Conservation (phyloP, 2,113 vertebrate genomes). For the Aldabrachelys gigantea region DNA sequence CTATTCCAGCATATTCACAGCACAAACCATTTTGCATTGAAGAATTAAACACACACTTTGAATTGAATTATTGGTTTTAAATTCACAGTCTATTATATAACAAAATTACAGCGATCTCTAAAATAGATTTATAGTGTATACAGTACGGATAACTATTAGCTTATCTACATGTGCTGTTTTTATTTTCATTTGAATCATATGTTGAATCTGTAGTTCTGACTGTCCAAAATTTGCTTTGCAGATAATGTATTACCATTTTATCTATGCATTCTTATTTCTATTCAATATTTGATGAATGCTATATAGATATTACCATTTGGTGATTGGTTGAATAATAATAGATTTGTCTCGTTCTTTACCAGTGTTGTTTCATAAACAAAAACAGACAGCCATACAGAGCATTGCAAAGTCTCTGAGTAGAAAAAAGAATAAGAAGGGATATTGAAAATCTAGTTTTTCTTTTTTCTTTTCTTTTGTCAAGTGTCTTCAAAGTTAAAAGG, state of each 20-base stretch:
- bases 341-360: not conserved
- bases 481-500: not conserved
- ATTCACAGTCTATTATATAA: not conserved
- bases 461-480: not conserved
- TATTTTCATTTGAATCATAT: not conserved
- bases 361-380: not conserved
- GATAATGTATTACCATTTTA: not conserved
- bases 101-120: not conserved
- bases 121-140: constrained; percentile 20
- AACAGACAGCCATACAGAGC: not conserved
- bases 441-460: not conserved
- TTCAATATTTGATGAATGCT: constrained; percentile 10
- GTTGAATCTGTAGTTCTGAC: not conserved
- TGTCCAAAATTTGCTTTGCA: not conserved
- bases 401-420: not conserved
- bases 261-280: not conserved
- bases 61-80: constrained; percentile 14
- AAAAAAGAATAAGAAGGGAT: not conserved
- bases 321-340: not conserved
- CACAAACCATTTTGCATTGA: not conserved
- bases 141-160: not conserved
- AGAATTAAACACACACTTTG: not conserved
- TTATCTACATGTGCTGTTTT: not conserved
- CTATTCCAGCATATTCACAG: not conserved
- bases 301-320: not conserved